phyloP scores from a whole-genome alignment of 2,888 invertebrate species.

The Bursaphelenchus okinawaensis region DNA sequence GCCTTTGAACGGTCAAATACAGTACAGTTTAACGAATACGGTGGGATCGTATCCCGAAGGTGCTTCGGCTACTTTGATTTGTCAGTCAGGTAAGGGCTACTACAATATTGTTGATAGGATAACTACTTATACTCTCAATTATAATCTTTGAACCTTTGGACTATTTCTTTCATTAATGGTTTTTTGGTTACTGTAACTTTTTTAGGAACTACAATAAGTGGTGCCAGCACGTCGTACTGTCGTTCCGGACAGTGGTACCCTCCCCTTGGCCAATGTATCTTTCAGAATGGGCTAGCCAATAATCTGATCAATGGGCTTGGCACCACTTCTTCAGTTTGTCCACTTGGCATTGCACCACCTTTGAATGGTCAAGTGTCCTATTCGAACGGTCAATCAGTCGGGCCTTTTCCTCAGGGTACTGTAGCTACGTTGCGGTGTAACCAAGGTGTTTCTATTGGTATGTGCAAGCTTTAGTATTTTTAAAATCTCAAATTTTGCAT shows the following conservation, averaged over 20 bases:
- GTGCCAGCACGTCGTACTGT: constrained; percentile 24
- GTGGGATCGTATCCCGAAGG: constrained; percentile 7
- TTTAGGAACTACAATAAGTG: constrained; percentile 11
- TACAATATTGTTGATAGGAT: too few relatives aligned
- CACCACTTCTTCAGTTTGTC: background rate
- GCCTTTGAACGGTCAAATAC: constrained; percentile 7
- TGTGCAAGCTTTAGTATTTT: background rate
- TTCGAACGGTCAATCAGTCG: constrained; percentile 12
- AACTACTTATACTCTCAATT: too few relatives aligned
- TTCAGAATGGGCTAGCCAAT: background rate
- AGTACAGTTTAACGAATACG: background rate
- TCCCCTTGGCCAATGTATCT: constrained; percentile 6
- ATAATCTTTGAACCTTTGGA: too few relatives aligned
- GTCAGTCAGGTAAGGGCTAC: constrained; percentile 2
- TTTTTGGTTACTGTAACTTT: constrained; percentile 1
- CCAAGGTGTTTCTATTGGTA: background rate
- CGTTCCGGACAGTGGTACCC: constrained; percentile 17
- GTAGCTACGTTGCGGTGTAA: constrained; percentile 13
- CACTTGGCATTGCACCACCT: background rate
- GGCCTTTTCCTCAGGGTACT: constrained; percentile 16
- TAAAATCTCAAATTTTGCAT: too few relatives aligned
- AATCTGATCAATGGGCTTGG: constrained; percentile 1
- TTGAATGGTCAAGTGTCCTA: constrained; percentile 18
- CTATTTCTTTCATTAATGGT: too few relatives aligned
- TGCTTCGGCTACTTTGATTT: background rate